These are phyloP conservation scores for Lycaon pictus DNA, from an alignment of 2,113 vertebrate genomes.

Conservation along the genomic window DNA sequence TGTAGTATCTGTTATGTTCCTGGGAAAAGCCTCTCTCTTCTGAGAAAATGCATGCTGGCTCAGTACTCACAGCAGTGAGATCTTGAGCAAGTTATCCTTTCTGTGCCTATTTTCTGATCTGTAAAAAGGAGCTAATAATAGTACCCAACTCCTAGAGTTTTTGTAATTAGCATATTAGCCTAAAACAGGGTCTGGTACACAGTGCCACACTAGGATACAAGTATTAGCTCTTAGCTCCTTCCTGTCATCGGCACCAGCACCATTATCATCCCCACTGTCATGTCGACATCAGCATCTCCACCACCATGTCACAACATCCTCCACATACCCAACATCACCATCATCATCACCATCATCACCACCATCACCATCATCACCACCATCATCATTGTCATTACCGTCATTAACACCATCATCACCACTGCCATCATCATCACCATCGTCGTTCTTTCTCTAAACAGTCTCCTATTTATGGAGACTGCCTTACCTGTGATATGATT, in stretches of 20 bases:
- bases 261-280: no score
- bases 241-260: neutral
- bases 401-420: fast-evolving
- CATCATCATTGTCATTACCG: fast-evolving
- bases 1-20: neutral
- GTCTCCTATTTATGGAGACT: neutral
- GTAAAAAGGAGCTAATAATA: neutral
- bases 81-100: neutral
- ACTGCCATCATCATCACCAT: fast-evolving
- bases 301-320: neutral
- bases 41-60: neutral
- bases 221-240: neutral
- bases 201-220: neutral
- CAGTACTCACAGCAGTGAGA: no score
- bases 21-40: neutral
- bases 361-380: fast-evolving
- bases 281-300: fast-evolving
- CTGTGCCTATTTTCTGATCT: neutral
- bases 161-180: neutral
- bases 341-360: fast-evolving
- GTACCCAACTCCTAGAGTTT: neutral
- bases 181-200: neutral
- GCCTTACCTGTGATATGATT: neutral
- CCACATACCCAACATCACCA: neutral
- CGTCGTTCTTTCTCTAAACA: neutral